Percentiles rank a stretch among this genome's conserved stretches.
Evolutionary conservation across 2,888 invertebrate species (phyloP).

Genomic region (Euplagia quadripunctaria): DNA sequence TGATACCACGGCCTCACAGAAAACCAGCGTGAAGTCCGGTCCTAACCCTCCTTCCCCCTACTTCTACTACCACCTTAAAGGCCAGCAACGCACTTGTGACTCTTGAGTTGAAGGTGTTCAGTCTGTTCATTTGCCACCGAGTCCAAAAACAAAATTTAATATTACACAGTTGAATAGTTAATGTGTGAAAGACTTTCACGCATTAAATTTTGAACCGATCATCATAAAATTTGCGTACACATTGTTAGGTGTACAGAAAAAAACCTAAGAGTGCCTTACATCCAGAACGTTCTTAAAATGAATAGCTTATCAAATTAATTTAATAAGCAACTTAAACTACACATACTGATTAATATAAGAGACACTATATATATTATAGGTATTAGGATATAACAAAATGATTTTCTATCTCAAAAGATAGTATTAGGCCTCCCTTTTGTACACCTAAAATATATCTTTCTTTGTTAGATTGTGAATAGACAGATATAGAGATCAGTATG

Average conservation of each 20-base stretch:
- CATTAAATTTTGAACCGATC: neutral
- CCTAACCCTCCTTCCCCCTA: no score
- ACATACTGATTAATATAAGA: neutral
- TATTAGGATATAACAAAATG: neutral
- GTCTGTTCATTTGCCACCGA: no score
- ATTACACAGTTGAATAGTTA: no score
- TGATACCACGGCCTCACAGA: no score
- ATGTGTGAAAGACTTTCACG: neutral
- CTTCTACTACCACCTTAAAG: no score
- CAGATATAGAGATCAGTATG: conserved; percentile 39
- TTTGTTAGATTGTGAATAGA: conserved; percentile 32
- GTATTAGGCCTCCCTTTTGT: neutral
- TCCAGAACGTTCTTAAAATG: neutral
- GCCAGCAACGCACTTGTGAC: no score
- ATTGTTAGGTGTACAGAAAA: neutral
- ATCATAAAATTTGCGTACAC: neutral
- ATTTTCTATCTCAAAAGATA: neutral
- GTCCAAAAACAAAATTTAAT: no score
- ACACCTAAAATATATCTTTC: conserved; percentile 1
- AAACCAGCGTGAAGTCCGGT: no score
- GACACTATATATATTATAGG: neutral
- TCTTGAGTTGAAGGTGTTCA: no score
- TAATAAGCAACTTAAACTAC: neutral
- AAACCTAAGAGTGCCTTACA: neutral
- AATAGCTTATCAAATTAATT: neutral